These are phyloP conservation scores for Nipponia nippon DNA, from an alignment of 2,113 vertebrate genomes.

Conservation along the genomic window DNA sequence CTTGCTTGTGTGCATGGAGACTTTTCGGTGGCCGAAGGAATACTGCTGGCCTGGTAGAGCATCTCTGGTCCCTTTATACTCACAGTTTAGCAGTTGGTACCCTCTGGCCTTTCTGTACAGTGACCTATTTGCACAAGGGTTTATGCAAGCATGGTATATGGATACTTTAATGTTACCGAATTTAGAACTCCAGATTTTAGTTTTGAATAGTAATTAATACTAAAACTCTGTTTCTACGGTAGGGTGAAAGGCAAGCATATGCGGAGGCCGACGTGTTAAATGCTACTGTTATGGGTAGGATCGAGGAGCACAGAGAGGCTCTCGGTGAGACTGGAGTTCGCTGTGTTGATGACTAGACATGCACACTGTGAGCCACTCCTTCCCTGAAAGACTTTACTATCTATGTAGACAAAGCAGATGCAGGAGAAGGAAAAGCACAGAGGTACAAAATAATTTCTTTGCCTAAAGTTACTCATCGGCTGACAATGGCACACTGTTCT, in stretches of 20 bases:
- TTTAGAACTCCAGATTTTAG: background rate
- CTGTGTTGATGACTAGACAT: background rate
- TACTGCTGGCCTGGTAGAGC: background rate
- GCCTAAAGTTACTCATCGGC: background rate
- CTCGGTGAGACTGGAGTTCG: background rate
- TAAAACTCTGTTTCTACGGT: background rate
- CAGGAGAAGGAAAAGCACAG: background rate
- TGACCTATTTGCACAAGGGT: background rate
- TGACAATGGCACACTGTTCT: background rate
- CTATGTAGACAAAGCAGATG: background rate
- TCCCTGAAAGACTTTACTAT: background rate
- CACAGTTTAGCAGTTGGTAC: background rate
- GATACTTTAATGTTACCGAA: background rate
- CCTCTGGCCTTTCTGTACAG: background rate
- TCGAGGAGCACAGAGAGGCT: background rate
- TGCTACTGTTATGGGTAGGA: background rate
- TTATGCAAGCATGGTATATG: background rate
- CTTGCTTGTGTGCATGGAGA: background rate
- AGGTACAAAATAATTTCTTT: background rate
- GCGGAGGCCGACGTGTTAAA: background rate
- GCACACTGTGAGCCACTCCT: background rate
- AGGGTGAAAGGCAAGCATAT: background rate
- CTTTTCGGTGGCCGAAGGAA: background rate
- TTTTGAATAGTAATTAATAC: background rate
- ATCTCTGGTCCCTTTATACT: background rate